Evolutionary conservation across 2,888 invertebrate genomes (phyloP), one percentile per base, ranked within the genome.

Genomic region (Lycophotia porphyrea): DNA sequence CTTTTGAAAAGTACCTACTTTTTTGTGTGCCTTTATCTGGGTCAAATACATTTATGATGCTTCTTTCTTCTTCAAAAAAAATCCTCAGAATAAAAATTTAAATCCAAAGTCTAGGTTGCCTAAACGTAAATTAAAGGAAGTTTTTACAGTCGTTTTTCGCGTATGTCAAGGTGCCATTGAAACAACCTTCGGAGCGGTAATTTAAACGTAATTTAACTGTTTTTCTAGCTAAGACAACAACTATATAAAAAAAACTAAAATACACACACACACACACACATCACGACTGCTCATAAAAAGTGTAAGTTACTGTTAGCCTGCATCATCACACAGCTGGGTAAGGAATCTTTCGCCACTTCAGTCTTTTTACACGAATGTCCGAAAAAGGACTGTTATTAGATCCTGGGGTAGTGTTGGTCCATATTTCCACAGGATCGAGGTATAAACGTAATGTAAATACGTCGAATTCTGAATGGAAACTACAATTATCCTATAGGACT

Each of bases 201-300:
- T 84, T 71, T 69, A 44, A 61, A 63, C 24, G 55, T 74, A 71
- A 72, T 78, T 82, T 71, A 78, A 83, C 72, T 42, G 71, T 79
- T 67, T 73, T 83, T 67, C 60, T 70, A 42, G 47, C 39, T 34
- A 55, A 42, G 65, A 18, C 31, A 52, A 44, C 60, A 34, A 55
- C 18, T 18, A 34, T 18, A 9, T n/a, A 21, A 21, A 18, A 24
- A n/a, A 47, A 66, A 42, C n/a, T 66, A 60, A 60, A 47, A 60
- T 74, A 61, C 52, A 39, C 31, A 39, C 36, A 42, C 47, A 60
- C 39, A 60, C 66, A 61, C 52, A 39, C 31, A 39, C 36, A 42
- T 55, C 31, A 21, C 47, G 47, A 66, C 13, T 34, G 27, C 21
- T 39, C 4, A 44, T 47, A 61, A 74, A 44, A 74, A 74, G 34